Evolutionary conservation across 2,888 invertebrate genomes (phyloP).

Genomic region (Perizoma flavofasciatum): DNA sequence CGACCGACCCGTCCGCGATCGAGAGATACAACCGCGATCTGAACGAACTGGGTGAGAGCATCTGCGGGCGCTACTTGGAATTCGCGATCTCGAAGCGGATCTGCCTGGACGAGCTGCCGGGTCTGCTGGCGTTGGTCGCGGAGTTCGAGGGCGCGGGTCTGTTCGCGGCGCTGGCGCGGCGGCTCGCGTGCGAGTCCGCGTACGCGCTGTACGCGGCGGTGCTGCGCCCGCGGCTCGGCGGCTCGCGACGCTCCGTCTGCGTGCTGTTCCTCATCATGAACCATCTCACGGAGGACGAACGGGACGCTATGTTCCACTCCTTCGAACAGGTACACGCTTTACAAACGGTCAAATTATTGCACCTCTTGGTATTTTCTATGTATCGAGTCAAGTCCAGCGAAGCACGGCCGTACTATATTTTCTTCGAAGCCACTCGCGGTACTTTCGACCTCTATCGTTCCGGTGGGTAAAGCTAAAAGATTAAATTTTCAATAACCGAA

Average conservation of each 20-base stretch:
- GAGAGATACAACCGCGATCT: conserved; percentile 72
- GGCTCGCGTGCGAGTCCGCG: conserved; percentile 45
- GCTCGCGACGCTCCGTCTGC: conserved; percentile 78
- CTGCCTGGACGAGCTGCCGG: conserved; percentile 70
- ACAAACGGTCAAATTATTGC: too few relatives aligned
- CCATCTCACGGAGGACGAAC: conserved; percentile 80
- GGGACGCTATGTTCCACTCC: conserved; percentile 79
- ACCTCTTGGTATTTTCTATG: too few relatives aligned
- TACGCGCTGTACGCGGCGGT: conserved; percentile 61
- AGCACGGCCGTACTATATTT: too few relatives aligned
- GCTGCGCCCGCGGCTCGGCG: conserved; percentile 79
- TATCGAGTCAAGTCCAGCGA: too few relatives aligned
- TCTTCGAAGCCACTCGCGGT: too few relatives aligned
- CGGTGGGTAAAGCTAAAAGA: too few relatives aligned
- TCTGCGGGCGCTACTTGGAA: conserved; percentile 83
- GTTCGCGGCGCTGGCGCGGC: conserved; percentile 75
- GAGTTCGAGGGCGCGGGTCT: conserved; percentile 83
- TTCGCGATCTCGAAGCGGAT: conserved; percentile 72
- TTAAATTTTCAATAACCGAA: too few relatives aligned
- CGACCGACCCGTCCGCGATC: conserved; percentile 42
- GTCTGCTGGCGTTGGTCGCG: conserved; percentile 79
- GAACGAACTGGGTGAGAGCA: conserved; percentile 66
- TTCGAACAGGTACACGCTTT: conserved; percentile 82
- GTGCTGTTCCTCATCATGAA: conserved; percentile 85
- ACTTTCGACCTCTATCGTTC: too few relatives aligned